Conservation (phyloP, 2,888 invertebrate genomes). For the Macropis europaea region DNA sequence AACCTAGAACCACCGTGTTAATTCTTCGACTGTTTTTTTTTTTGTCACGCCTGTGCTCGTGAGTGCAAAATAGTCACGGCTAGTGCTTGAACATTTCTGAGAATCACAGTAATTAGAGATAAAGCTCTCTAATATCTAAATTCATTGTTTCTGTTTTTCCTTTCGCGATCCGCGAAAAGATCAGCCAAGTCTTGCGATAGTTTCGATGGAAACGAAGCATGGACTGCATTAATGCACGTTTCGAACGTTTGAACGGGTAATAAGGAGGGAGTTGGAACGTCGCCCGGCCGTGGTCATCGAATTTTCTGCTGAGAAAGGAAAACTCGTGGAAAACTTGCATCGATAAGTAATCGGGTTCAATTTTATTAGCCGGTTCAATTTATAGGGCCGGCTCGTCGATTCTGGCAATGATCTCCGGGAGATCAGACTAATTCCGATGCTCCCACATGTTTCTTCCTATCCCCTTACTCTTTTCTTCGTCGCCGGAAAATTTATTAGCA, state of each 20-base stretch:
- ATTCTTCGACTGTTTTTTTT: background rate
- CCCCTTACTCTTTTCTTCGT: conserved; percentile 2
- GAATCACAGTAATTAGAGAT: background rate
- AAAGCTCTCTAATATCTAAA: background rate
- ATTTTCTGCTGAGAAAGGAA: background rate
- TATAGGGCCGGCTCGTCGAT: too few relatives aligned
- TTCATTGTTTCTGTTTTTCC: too few relatives aligned
- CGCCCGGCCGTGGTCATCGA: background rate
- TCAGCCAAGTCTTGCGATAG: too few relatives aligned
- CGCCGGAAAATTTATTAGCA: conserved; percentile 54
- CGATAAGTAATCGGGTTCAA: conserved; percentile 43
- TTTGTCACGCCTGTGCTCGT: background rate
- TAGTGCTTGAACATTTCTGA: background rate
- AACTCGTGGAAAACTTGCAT: background rate
- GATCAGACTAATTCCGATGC: conserved; percentile 29
- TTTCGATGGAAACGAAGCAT: background rate
- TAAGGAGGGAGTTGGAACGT: background rate
- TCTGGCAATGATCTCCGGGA: conserved; percentile 14
- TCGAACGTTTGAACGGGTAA: background rate
- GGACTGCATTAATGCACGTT: background rate
- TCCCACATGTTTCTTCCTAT: conserved; percentile 9
- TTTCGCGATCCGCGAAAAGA: too few relatives aligned
- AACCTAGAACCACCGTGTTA: background rate
- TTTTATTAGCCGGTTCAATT: conserved; percentile 26
- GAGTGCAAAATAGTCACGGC: too few relatives aligned